Evolutionary conservation across 2,797 vertebrate species (phyloP).

Genomic region (Microctenopoma steveboyesi): DNA sequence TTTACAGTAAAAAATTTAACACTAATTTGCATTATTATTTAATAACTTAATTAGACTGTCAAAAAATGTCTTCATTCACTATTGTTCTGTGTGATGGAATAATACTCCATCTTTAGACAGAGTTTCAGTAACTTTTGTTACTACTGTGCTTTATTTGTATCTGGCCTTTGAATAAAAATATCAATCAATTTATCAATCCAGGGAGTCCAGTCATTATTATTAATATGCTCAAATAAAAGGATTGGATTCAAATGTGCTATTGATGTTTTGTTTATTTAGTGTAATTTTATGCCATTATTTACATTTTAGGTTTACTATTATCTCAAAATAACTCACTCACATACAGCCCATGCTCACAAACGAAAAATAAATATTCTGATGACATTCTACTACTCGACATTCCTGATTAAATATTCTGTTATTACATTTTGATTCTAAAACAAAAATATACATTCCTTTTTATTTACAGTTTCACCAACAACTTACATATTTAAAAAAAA

Average conservation of each 20-base stretch:
- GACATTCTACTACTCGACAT: too few relatives aligned
- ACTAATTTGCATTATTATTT: not conserved
- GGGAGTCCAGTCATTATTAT: too few relatives aligned
- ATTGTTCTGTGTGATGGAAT: not conserved
- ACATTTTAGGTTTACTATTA: slow-evolving; percentile 1
- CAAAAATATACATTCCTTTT: slow-evolving; percentile 9
- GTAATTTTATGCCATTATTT: not conserved
- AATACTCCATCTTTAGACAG: not conserved
- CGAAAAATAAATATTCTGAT: not conserved
- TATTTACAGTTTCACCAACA: not conserved
- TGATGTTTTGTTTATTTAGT: not conserved
- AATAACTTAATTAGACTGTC: not conserved
- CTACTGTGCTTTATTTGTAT: too few relatives aligned
- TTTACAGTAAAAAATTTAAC: not conserved
- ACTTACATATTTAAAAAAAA: slow-evolving; percentile 3
- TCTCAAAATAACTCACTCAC: not conserved
- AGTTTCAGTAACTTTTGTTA: too few relatives aligned
- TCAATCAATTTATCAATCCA: too few relatives aligned
- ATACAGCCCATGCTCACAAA: not conserved
- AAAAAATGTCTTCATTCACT: not conserved
- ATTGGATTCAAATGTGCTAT: not conserved
- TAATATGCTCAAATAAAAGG: slow-evolving; percentile 1
- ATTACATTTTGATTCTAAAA: not conserved
- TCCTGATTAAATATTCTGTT: too few relatives aligned
- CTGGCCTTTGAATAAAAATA: too few relatives aligned